These are phyloP conservation scores for Alentia gelatinosa DNA, from an alignment of 2,888 invertebrate species.

Conservation along the genomic window DNA sequence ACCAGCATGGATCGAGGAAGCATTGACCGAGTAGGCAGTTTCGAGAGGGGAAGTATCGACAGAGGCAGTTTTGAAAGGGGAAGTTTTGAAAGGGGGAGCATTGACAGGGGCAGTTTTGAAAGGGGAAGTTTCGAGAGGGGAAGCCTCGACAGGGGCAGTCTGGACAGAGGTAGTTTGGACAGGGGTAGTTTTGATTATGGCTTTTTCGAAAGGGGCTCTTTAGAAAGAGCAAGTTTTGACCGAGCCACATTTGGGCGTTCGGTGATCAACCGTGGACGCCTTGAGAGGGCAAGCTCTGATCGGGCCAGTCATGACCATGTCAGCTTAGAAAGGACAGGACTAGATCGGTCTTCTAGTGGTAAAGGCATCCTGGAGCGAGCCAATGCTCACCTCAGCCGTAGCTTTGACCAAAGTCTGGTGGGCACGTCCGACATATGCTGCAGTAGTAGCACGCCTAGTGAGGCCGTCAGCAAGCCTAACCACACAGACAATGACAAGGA, in stretches of 20 bases:
- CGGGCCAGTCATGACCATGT: neutral
- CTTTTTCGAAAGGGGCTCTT: neutral
- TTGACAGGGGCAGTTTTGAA: slow-evolving; percentile 24
- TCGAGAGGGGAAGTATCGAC: slow-evolving; percentile 19
- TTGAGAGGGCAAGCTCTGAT: slow-evolving; percentile 38
- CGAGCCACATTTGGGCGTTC: neutral
- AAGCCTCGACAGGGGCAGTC: neutral
- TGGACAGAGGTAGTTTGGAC: slow-evolving; percentile 32
- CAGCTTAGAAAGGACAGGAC: neutral
- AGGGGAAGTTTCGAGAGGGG: slow-evolving; percentile 20
- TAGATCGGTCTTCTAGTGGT: neutral
- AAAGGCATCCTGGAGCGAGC: neutral
- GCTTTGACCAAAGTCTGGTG: slow-evolving; percentile 41
- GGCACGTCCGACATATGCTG: neutral
- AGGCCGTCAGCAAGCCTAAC: neutral
- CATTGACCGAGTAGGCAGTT: neutral
- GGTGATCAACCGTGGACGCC: neutral
- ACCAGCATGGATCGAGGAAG: neutral
- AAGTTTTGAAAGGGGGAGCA: slow-evolving; percentile 22
- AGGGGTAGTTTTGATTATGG: neutral
- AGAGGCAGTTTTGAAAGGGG: slow-evolving; percentile 14
- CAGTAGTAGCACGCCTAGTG: neutral
- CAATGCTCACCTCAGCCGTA: neutral
- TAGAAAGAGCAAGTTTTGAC: slow-evolving; percentile 18
- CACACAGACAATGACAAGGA: neutral